phyloP scores from a whole-genome alignment of 37 sponge, comb jelly and placozoan species.

The Aplysina aerophoba region DNA sequence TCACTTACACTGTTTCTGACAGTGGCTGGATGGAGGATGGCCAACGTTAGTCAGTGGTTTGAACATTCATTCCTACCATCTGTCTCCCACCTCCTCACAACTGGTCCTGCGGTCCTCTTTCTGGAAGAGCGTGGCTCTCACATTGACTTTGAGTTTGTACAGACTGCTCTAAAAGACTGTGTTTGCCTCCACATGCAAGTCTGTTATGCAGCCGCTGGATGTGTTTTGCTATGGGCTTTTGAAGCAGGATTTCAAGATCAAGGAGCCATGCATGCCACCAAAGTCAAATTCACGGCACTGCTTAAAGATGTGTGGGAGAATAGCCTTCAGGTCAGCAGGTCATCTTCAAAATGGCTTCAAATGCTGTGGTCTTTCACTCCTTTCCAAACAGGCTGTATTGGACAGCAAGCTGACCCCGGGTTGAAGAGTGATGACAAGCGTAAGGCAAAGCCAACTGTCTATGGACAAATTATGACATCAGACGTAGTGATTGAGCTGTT shows the following conservation, averaged over 20 bases:
- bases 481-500: slow-evolving; percentile 32
- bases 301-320: slow-evolving; percentile 27
- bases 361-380: slow-evolving; percentile 44
- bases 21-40: slow-evolving; percentile 73
- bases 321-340: slow-evolving; percentile 3
- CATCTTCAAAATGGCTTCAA: slow-evolving; percentile 47
- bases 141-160: slow-evolving; percentile 20
- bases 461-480: slow-evolving; percentile 54
- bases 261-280: slow-evolving; percentile 37
- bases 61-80: slow-evolving; percentile 45
- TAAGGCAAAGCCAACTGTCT: slow-evolving; percentile 33
- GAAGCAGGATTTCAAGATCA: slow-evolving; percentile 43
- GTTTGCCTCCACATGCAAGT: slow-evolving; percentile 63
- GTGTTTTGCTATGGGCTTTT: slow-evolving; percentile 53
- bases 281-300: slow-evolving; percentile 47
- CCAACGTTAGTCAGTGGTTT: slow-evolving; percentile 52
- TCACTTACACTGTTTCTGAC: slow-evolving; percentile 43
- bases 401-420: background rate
- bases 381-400: slow-evolving; percentile 30
- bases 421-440: background rate
- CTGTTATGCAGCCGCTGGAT: slow-evolving; percentile 59
- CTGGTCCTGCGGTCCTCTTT: slow-evolving; percentile 52
- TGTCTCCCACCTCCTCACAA: slow-evolving; percentile 7
- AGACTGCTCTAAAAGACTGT: slow-evolving; percentile 41
- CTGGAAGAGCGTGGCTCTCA: slow-evolving; percentile 72